These are phyloP conservation scores for Carterocephalus palaemon DNA, from an alignment of 2,888 invertebrate genomes.

Conservation along the genomic window DNA sequence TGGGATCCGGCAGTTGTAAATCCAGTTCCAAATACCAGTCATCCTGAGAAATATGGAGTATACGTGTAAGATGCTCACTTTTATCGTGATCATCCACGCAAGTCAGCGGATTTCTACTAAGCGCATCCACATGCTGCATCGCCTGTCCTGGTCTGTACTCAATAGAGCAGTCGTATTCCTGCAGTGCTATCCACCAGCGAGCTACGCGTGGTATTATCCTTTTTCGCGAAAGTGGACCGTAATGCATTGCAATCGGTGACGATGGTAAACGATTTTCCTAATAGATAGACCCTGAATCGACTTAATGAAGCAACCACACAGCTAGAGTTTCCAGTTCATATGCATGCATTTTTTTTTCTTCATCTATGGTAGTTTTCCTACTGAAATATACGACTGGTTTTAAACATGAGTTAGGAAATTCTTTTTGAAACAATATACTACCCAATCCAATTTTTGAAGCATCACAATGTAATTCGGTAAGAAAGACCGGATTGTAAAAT, in stretches of 20 bases:
- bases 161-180: slow-evolving; percentile 2
- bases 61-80: too few species aligned
- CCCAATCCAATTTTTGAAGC: too few species aligned
- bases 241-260: slow-evolving; percentile 3
- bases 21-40: too few species aligned
- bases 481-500: too few species aligned
- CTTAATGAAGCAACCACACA: not conserved
- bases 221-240: slow-evolving; percentile 1
- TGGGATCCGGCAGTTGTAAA: too few species aligned
- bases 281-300: not conserved
- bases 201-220: slow-evolving; percentile 1
- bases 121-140: too few species aligned
- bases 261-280: not conserved
- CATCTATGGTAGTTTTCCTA: not conserved
- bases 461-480: too few species aligned
- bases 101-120: too few species aligned
- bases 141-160: not conserved
- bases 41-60: too few species aligned
- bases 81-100: too few species aligned
- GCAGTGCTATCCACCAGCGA: not conserved
- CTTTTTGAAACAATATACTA: too few species aligned
- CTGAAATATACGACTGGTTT: not conserved
- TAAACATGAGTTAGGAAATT: too few species aligned
- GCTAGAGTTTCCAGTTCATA: slow-evolving; percentile 1
- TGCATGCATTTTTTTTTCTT: not conserved